Evolutionary conservation across 1,140 invertebrate genomes (phyloP), one percentile per base, ranked within the genome.

Genomic region (Dendrolimus kikuchii): DNA sequence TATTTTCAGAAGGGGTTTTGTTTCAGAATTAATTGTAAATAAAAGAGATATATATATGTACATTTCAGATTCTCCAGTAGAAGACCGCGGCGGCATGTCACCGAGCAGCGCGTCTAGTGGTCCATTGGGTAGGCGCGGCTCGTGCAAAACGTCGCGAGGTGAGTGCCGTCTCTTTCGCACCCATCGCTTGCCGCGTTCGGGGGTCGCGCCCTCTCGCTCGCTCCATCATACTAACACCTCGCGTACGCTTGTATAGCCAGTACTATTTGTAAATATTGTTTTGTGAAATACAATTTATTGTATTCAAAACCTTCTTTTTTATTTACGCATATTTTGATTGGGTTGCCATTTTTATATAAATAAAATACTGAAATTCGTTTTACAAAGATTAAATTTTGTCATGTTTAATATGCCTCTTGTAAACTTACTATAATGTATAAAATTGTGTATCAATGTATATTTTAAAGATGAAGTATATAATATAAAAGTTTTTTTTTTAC

Each of bases 101-200:
- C 92, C 93, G 9, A 91, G 92, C 76, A 90, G 91, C 68, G 92
- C 91, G 64, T 89, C 89, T 48, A 91, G 91, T 74, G 92, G 91
- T 54, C 87, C 90, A 53, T 89, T 95, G 51, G 93, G 93, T 56
- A 90, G 94, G 37, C 90, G 94, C 60, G 93, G 93, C 81, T 95
- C 94, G n/a, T 95, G 94, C 86, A 95, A 95, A 89, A 94, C 93
- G 46, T 95, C 93, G 60, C 87, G 93, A 92, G 94, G 93, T 95
- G 75, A 68, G 71, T 38, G 42, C 51, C 8, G 9, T 53, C 53
- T 41, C 50, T 44, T 39, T 9, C 40, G 49, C 55, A 49, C 53
- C 23, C 23, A 23, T 38, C n/a, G 37, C 40, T 40, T 45, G 5
- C n/a, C 43, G n/a, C n/a, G 23, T 10, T 4, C 43, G n/a, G 6